Base-by-base conservation (phyloP, 30 jellyfish, hydroid and myxozoan genomes). In the Aurelia sp. region DNA sequence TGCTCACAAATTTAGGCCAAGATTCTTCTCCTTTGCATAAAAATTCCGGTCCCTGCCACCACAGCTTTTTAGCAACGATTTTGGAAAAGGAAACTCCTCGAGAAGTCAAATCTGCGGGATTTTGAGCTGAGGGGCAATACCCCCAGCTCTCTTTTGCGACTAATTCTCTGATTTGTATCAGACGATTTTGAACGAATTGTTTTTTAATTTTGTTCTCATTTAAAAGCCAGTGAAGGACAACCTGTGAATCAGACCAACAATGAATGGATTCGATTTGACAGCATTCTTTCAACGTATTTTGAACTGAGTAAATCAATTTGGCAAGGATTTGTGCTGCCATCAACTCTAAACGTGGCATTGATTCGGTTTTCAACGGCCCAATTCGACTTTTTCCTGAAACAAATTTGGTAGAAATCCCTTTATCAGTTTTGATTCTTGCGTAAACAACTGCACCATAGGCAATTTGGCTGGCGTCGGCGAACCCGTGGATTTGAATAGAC, bases 171-270 rank as follows among this genome's bases (percentile, higher is more conserved):
- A 78, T 63, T 22, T 78, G 66, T 8, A 12, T 60, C 13, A 78
- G 18, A 16, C 48, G 78, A 40, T 35, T 78, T 61, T 63, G 66
- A 20, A 78, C 44, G 53, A 78, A 78, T 15, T 23, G n/a, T 33
- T 31, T 63, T 61, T 78, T 4, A 13, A 21, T 21, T 59, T 78
- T 62, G 8, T 9, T 18, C 3, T 78, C 78, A 18, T 62, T 47
- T 11, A 13, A 53, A 30, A 82, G 31, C 92, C 92, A 82, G 6
- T 41, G 70, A 62, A 82, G 53, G 18, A 61, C 86, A 18, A 71
- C 82, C 21, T 60, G 53, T 18, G 92, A 70, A 47, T 82, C 86
- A 6, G 70, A 41, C 86, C 92, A 82, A 33, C 79, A 82, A 55
- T 18, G 21, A 13, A 50, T 8, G 9, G 20, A 8, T 2, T n/a